Evolutionary conservation across 1,140 invertebrate genomes (phyloP).

Genomic region (Chrysoperla carnea): DNA sequence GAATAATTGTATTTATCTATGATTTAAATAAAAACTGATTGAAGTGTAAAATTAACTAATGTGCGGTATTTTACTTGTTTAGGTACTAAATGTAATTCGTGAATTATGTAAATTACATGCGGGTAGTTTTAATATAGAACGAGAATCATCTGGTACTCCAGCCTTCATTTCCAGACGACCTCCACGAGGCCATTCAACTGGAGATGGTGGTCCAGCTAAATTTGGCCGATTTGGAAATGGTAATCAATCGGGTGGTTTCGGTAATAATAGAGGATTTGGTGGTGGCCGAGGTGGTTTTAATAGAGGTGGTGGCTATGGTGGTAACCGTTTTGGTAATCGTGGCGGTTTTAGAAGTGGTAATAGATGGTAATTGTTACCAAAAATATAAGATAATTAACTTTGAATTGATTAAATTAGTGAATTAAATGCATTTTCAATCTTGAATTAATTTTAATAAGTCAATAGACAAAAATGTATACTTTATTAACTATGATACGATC

Average conservation of each 20-base stretch:
- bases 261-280: conserved; percentile 5
- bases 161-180: conserved; percentile 25
- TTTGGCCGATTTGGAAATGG: conserved; percentile 8
- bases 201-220: conserved; percentile 6
- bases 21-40: too few species aligned
- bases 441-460: too few species aligned
- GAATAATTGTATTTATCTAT: too few species aligned
- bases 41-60: background rate
- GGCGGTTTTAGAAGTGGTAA: conserved; percentile 5
- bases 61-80: conserved; percentile 10
- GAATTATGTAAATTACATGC: conserved; percentile 52
- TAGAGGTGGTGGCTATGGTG: conserved; percentile 2
- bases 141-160: conserved; percentile 18
- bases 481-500: too few species aligned
- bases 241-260: conserved; percentile 1
- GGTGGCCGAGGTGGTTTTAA: conserved; percentile 8
- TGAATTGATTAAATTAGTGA: too few species aligned
- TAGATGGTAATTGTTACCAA: background rate
- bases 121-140: conserved; percentile 46
- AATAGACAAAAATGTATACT: too few species aligned
- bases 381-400: background rate
- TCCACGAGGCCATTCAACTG: conserved; percentile 19
- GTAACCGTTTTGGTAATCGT: conserved; percentile 5
- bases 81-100: conserved; percentile 42
- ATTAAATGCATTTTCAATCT: too few species aligned